Conservation (phyloP, 2,888 invertebrate species). For the Drymonia ruficornis region DNA sequence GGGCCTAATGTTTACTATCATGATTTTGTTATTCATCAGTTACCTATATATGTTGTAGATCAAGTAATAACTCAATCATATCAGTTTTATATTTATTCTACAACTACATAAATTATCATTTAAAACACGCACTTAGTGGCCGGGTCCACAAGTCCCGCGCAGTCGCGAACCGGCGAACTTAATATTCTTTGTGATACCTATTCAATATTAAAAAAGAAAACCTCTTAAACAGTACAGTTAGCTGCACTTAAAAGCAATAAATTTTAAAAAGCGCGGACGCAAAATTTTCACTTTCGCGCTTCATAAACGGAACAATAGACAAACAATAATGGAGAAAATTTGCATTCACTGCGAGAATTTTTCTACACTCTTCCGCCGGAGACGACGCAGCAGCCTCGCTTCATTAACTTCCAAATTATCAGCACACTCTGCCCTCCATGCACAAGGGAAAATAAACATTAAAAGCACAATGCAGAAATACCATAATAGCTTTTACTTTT, state of each 20-base stretch:
- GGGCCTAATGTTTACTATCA: neutral
- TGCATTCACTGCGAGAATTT: constrained; percentile 76
- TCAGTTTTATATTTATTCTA: no score
- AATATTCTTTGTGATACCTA: neutral
- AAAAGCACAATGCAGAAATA: constrained; percentile 48
- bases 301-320: constrained; percentile 78
- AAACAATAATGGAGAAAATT: constrained; percentile 80
- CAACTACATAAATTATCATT: no score
- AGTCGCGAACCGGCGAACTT: no score
- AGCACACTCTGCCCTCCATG: constrained; percentile 66
- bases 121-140: no score
- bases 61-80: neutral
- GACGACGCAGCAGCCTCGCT: constrained; percentile 72
- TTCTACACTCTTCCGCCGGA: constrained; percentile 74
- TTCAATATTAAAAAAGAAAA: neutral
- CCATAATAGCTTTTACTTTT: constrained; percentile 37
- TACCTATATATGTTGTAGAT: neutral
- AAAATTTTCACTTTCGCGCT: constrained; percentile 62
- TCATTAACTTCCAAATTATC: constrained; percentile 83
- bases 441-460: constrained; percentile 73
- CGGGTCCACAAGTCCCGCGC: no score
- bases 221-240: constrained; percentile 11
- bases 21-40: neutral
- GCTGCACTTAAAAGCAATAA: constrained; percentile 40
- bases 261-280: constrained; percentile 36